Evolutionary conservation across 2,888 invertebrate genomes (phyloP), one percentile per base, ranked within the genome.

Genomic region (Morpho helenor): DNA sequence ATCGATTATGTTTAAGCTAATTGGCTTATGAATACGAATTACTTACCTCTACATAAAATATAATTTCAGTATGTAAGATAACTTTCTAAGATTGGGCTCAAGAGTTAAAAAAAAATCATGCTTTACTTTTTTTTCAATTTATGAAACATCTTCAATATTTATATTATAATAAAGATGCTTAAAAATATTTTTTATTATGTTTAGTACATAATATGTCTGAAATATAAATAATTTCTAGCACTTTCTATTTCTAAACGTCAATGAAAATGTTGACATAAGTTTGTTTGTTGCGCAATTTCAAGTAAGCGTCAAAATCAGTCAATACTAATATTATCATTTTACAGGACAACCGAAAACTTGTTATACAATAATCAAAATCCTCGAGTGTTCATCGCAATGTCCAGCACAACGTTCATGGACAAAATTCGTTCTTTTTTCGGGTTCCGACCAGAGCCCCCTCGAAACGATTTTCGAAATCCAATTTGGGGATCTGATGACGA

Each of bases 401-500:
- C 76, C 40, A 71, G 65, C 52, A 71, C 69, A 49, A 70, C 74
- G 43, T 79, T 89, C 60, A 80, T 87, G 80, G 79, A 82, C 56
- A 84, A 74, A 69, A 63, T 90, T 50, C 77, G 79, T 39, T 68
- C 76, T 41, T 87, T 88, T 71, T 76, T 90, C 57, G 89, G 89
- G 39, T 46, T 87, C 42, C 68, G 68, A 39, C 71, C 73, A 50
- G 77, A 82, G 55, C 78, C 82, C 44, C 87, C 86, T 31, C 73
- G 75, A 67, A 90, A 87, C 62, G 87, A 89, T 66, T 90, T 90
- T 68, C 80, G 90, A 52, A 90, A 90, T 68, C 90, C 90, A 5
- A 87, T 90, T 66, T 89, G 90, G 89, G 82, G 80, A 55, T 81
- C 84, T 6, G 88, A 88, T 60, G 88, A 88, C 62, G 88, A 88